These are phyloP conservation scores for Zophobas morio DNA, from an alignment of 1,140 invertebrate species.

Conservation along the genomic window DNA sequence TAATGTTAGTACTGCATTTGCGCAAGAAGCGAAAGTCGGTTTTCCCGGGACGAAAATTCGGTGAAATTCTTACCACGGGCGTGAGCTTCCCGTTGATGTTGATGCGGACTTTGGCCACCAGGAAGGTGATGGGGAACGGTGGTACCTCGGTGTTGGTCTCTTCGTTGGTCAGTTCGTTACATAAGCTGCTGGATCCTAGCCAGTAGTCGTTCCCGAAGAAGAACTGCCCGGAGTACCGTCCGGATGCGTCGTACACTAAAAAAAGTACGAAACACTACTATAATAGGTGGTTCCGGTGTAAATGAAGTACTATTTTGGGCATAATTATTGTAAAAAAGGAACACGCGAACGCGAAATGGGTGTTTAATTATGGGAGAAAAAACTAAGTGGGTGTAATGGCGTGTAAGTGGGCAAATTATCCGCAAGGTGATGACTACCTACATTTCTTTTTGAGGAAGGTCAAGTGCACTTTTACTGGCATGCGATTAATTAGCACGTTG, in stretches of 20 bases:
- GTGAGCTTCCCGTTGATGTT: constrained; percentile 74
- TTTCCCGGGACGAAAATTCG: background rate
- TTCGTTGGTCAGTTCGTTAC: constrained; percentile 72
- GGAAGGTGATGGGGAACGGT: constrained; percentile 76
- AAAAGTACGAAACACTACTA: constrained; percentile 20
- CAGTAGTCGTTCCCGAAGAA: constrained; percentile 88
- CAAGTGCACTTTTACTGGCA: too few species aligned
- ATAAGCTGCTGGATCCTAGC: constrained; percentile 81
- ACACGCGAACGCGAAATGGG: too few species aligned
- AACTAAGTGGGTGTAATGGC: too few species aligned
- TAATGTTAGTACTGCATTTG: too few species aligned
- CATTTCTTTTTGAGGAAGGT: too few species aligned
- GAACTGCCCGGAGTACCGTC: constrained; percentile 84
- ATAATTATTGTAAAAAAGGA: too few species aligned
- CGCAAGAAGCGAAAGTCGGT: too few species aligned
- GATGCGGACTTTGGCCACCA: constrained; percentile 77
- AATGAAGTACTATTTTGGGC: too few species aligned
- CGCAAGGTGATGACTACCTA: too few species aligned
- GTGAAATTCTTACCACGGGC: constrained; percentile 72
- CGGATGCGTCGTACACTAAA: constrained; percentile 82
- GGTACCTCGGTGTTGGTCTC: constrained; percentile 70
- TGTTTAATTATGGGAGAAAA: too few species aligned
- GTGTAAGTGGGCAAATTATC: too few species aligned
- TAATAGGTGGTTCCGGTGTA: background rate
- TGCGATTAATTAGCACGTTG: too few species aligned